A percentile compares a stretch with the other conserved stretches of the same genome.
Evolutionary conservation across 2,888 invertebrate genomes (phyloP).

Genomic region (Pheosia tremula): DNA sequence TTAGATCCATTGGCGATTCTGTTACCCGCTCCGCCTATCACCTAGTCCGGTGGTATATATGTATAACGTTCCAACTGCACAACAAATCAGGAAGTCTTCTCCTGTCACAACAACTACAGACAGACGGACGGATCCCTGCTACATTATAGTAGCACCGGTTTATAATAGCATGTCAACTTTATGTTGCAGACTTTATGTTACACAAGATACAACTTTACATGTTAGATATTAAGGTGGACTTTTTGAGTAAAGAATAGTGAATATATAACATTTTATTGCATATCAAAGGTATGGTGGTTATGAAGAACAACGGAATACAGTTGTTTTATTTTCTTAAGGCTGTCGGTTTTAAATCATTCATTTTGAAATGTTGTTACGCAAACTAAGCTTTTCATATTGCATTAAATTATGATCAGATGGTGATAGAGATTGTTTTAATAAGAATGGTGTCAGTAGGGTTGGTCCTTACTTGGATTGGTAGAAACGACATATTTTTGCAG

Average conservation of each 20-base stretch:
- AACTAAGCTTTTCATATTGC: no score
- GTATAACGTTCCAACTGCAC: constrained; percentile 68
- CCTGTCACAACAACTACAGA: constrained; percentile 63
- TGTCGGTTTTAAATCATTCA: not conserved
- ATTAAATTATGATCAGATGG: no score
- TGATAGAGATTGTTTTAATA: no score
- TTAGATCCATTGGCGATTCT: no score
- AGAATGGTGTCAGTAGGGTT: no score
- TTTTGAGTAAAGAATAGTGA: not conserved
- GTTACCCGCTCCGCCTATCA: constrained; percentile 43
- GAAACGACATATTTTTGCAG: no score
- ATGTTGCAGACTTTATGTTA: not conserved
- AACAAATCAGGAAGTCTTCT: constrained; percentile 70
- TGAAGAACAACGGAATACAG: not conserved
- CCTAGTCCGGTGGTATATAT: constrained; percentile 16
- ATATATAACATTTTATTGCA: not conserved
- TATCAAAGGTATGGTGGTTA: not conserved
- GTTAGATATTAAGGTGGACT: not conserved
- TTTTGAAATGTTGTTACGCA: not conserved
- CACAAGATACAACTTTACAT: not conserved
- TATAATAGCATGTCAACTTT: not conserved
- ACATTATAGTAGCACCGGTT: not conserved
- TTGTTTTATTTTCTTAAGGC: not conserved
- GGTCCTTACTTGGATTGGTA: no score
- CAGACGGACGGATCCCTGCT: constrained; percentile 23